Base-by-base conservation (phyloP, 1,140 invertebrate genomes). In the Hypsibius dujardini region DNA sequence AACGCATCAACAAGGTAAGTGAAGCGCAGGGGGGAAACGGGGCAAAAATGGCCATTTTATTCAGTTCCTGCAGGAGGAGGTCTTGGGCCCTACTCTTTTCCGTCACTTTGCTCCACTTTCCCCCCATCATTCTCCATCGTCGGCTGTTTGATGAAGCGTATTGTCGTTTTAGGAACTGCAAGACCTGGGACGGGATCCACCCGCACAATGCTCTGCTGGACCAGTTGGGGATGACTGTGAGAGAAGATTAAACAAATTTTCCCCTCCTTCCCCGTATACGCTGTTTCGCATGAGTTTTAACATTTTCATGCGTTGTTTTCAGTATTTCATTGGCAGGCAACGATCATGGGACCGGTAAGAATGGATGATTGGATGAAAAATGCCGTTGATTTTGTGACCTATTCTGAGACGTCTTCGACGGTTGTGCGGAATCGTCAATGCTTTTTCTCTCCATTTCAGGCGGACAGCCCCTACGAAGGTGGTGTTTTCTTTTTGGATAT, bases 401-500 rank as follows among this genome's bases (percentile, higher is more conserved):
- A 28, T 28, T 28, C 28, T 28, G 28, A 28, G 28, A 81, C 76
- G 71, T 47, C 70, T 69, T 76, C 76, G 28, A 76, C 76, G 46
- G 79, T 76, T 60, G 74, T 77, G 46, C 7, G 70, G 69, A 7
- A 70, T 42, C 28, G n/a, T n/a, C 47, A 59, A 73, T 45, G 15
- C 2, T 72, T 60, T 71, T 45, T 71, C 72, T 74, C 78, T 75
- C 77, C 75, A 79, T 86, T 88, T 60, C 84, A 90, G 88, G 89
- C 91, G 78, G 92, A 95, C 84, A 95, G 91, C 85, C 92, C 92
- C 80, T 97, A 95, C 81, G 92, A 96, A 86, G 94, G 94, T 79
- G 95, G 95, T 77, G 92, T 98, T 79, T 98, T 98, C 84, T 98
- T 98, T 84, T 85, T 98, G 85, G 95, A 92, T 82, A 98, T 98